A percentile compares a stretch with the other conserved stretches of the same genome.
phyloP scores from a whole-genome alignment of 2,113 vertebrate species.

The Ranitomeya imitator region DNA sequence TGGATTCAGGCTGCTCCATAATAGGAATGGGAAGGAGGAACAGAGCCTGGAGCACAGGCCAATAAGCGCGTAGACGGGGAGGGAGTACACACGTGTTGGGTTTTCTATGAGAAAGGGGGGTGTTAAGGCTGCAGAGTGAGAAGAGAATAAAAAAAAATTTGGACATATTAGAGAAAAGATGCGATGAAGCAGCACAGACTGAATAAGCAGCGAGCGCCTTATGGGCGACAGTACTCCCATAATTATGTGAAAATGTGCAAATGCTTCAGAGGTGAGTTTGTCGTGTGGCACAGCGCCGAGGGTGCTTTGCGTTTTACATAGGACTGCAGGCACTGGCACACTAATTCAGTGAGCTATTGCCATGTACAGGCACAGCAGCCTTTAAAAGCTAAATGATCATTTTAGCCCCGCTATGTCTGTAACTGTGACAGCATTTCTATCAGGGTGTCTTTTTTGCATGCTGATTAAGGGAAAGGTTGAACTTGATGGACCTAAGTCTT shows the following conservation, averaged over 20 bases:
- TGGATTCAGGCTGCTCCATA: slow-evolving; percentile 52
- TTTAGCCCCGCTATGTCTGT: not conserved
- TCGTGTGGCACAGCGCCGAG: not conserved
- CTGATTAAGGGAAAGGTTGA: no score
- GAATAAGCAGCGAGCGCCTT: not conserved
- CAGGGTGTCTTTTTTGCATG: not conserved
- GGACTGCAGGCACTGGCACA: not conserved
- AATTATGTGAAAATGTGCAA: not conserved
- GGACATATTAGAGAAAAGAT: slow-evolving; percentile 25
- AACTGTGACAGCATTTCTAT: not conserved
- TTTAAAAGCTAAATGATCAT: not conserved
- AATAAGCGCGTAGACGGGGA: slow-evolving; percentile 36
- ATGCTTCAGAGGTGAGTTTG: not conserved
- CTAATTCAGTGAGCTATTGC: not conserved
- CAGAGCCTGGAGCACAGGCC: slow-evolving; percentile 10
- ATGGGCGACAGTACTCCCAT: not conserved
- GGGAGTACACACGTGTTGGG: slow-evolving; percentile 50
- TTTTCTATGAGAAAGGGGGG: slow-evolving; percentile 10
- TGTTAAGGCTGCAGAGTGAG: not conserved
- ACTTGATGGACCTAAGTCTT: no score
- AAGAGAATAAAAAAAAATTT: not conserved
- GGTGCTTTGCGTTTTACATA: not conserved
- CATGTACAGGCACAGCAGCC: not conserved
- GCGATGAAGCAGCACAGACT: not conserved
- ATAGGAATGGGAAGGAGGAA: slow-evolving; percentile 49